phyloP scores from a whole-genome alignment of 30 jellyfish, hydroid and myxozoan genomes.

The Pelagia noctiluca region DNA sequence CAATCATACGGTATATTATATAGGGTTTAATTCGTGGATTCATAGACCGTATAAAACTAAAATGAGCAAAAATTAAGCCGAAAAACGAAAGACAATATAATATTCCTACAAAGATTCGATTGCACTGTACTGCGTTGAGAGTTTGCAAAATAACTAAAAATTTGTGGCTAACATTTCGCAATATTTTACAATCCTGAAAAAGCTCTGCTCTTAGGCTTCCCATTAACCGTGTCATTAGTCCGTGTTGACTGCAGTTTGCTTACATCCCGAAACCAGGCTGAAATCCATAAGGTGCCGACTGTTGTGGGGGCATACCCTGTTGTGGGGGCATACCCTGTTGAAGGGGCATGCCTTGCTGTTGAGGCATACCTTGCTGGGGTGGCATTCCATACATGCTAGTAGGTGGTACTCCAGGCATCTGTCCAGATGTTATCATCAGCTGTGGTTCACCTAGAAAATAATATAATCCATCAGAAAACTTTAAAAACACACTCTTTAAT shows the following conservation, averaged over 20 bases:
- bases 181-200: neutral
- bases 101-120: neutral
- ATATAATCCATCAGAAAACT: neutral
- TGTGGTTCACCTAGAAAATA: constrained; percentile 79
- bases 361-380: constrained; percentile 94
- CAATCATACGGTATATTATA: too few relatives aligned
- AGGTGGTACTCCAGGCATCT: constrained; percentile 87
- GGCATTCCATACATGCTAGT: constrained; percentile 81
- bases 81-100: constrained; percentile 7
- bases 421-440: constrained; percentile 97
- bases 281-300: constrained; percentile 66
- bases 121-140: neutral
- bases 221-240: neutral
- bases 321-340: constrained; percentile 43
- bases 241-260: neutral
- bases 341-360: constrained; percentile 60
- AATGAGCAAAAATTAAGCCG: constrained; percentile 15
- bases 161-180: neutral
- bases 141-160: neutral
- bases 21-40: too few relatives aligned
- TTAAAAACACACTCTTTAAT: too few relatives aligned
- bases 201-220: neutral
- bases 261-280: constrained; percentile 90
- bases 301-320: constrained; percentile 64
- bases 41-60: neutral